Evolutionary conservation across 2,113 vertebrate genomes (phyloP).

Genomic region (Seriola aureovittata): DNA sequence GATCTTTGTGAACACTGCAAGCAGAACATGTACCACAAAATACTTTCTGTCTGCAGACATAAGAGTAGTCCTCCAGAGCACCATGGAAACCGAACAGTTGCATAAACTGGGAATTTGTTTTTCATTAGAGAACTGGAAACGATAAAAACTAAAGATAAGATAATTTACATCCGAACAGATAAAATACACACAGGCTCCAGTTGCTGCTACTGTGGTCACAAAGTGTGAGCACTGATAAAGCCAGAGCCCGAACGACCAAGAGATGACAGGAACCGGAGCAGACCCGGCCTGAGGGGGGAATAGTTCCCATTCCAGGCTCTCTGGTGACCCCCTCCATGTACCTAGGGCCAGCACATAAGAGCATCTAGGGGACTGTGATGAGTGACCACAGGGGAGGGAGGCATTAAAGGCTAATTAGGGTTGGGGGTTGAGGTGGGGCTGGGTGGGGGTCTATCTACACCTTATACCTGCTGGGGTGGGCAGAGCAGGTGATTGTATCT

Average conservation of each 20-base stretch:
- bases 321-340: slow-evolving; percentile 65
- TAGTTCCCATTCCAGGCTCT: slow-evolving; percentile 75
- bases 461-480: slow-evolving; percentile 84
- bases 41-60: background rate
- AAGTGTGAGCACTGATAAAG: slow-evolving; percentile 29
- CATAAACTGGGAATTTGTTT: background rate
- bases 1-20: background rate
- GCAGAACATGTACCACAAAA: background rate
- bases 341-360: slow-evolving; percentile 57
- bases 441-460: slow-evolving; percentile 72
- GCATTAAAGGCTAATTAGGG: slow-evolving; percentile 75
- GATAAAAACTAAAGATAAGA: background rate
- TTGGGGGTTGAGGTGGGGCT: slow-evolving; percentile 43
- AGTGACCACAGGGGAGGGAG: slow-evolving; percentile 80
- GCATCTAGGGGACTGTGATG: slow-evolving; percentile 62
- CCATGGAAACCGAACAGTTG: background rate
- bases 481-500: slow-evolving; percentile 86
- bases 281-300: slow-evolving; percentile 75
- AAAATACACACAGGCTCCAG: background rate
- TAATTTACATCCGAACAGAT: background rate
- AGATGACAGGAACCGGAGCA: slow-evolving; percentile 67
- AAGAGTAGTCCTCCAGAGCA: background rate
- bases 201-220: slow-evolving; percentile 26
- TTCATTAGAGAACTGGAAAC: background rate
- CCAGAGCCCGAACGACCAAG: slow-evolving; percentile 16